These are phyloP conservation scores for Archivesica marissinica DNA, from an alignment of 1,140 invertebrate genomes.

Conservation along the genomic window DNA sequence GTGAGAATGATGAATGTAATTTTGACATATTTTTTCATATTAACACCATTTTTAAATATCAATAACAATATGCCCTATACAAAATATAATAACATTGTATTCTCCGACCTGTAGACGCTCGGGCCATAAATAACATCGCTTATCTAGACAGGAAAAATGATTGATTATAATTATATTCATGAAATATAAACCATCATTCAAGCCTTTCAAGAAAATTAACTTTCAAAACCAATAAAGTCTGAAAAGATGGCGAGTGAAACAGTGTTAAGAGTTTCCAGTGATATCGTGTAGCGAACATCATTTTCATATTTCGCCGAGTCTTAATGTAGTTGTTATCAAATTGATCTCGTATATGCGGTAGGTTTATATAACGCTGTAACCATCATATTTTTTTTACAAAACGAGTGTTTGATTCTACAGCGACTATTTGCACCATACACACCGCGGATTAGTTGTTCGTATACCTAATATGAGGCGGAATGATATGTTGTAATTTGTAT, in stretches of 20 bases:
- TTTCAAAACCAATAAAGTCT: constrained; percentile 62
- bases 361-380: constrained; percentile 20
- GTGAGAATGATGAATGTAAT: constrained; percentile 48
- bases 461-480: neutral
- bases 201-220: constrained; percentile 61
- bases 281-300: constrained; percentile 11
- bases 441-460: neutral
- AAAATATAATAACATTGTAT: constrained; percentile 50
- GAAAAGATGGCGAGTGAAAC: constrained; percentile 7
- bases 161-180: constrained; percentile 64
- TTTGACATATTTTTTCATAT: constrained; percentile 53
- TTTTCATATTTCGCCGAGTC: neutral
- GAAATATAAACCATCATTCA: constrained; percentile 57
- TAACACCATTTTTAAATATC: constrained; percentile 50
- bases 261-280: constrained; percentile 1
- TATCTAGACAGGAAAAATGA: constrained; percentile 61
- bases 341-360: constrained; percentile 34
- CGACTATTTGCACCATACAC: neutral
- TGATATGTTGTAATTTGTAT: neutral
- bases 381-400: neutral
- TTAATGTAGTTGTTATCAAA: constrained; percentile 28
- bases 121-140: constrained; percentile 30
- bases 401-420: neutral
- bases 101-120: constrained; percentile 38
- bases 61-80: constrained; percentile 9